Evolutionary conservation across 2,113 vertebrate genomes (phyloP).

Genomic region (Zosterops lateralis): DNA sequence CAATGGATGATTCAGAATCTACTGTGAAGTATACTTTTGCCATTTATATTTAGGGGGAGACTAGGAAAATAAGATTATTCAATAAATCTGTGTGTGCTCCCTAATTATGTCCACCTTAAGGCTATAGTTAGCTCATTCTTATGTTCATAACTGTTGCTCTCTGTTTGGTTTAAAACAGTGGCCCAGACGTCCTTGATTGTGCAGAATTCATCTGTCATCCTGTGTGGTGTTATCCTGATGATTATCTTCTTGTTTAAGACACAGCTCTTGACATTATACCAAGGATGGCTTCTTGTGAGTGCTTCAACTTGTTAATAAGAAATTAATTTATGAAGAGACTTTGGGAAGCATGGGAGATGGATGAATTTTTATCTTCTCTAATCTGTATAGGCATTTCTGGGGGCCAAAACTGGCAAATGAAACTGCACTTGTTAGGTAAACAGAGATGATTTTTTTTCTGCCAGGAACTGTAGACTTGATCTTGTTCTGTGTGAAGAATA

Average conservation of each 20-base stretch:
- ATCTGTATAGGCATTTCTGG: neutral
- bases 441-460: neutral
- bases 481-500: neutral
- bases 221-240: conserved; percentile 94
- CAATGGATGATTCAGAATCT: neutral
- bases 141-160: neutral
- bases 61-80: neutral
- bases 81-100: neutral
- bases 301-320: neutral
- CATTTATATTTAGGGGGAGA: neutral
- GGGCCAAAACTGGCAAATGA: neutral
- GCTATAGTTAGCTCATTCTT: neutral
- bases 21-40: neutral
- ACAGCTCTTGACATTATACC: conserved; percentile 84
- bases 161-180: conserved; percentile 76
- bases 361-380: neutral
- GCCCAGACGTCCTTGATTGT: conserved; percentile 93
- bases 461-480: neutral
- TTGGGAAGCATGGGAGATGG: neutral
- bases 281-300: conserved; percentile 97
- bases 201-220: conserved; percentile 92
- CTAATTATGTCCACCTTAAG: neutral
- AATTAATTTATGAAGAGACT: neutral
- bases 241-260: conserved; percentile 89
- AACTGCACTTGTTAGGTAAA: neutral